Evolutionary conservation across 2,113 vertebrate genomes (phyloP), one percentile per base, ranked within the genome.

Genomic region (Ceuthmochares aereus): DNA sequence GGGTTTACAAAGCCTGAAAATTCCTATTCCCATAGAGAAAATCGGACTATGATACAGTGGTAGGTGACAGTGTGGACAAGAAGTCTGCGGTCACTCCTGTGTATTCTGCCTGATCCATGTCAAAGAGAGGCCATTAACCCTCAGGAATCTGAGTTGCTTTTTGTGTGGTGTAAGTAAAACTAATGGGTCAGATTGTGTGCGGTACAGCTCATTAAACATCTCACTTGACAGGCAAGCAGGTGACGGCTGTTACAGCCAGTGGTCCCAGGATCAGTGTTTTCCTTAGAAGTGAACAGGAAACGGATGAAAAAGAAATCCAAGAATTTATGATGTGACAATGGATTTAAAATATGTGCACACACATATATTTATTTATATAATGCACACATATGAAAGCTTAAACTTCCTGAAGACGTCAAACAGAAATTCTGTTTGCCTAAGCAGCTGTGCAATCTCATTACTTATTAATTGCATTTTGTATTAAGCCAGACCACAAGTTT

Each of bases 341-440:
- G 77, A 93, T 89, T 76, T 42, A 81, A 88, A 89, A 7, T 52
- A 81, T 80, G 69, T 54, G 59, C 73, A 49, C 8, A 40, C 36
- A 80, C n/a, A 21, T 13, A 15, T 37, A 88, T 84, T 84, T 93
- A 81, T 89, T 84, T 91, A 77, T 59, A 63, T 67, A 89, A 67
- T 0, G 8, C 55, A 77, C n/a, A 68, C 55, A 42, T 73, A 93
- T 37, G 88, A 89, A 88, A 37, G 51, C 52, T 89, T 77, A 67
- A 87, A 90, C 59, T 87, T 95, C 91, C 86, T 87, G 45, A 92
- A 89, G 83, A 90, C 9, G 13, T 89, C 87, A 96, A 84, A 78
- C 54, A 88, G 47, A 93, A 92, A 81, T 89, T 93, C 47, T 84
- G 20, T 70, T 87, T 96, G 55, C 72, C 79, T 79, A 63, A 77